Percentiles rank a stretch among this genome's conserved stretches.
Conservation (phyloP, 2,113 vertebrate genomes). For the Ardeotis arabs region DNA sequence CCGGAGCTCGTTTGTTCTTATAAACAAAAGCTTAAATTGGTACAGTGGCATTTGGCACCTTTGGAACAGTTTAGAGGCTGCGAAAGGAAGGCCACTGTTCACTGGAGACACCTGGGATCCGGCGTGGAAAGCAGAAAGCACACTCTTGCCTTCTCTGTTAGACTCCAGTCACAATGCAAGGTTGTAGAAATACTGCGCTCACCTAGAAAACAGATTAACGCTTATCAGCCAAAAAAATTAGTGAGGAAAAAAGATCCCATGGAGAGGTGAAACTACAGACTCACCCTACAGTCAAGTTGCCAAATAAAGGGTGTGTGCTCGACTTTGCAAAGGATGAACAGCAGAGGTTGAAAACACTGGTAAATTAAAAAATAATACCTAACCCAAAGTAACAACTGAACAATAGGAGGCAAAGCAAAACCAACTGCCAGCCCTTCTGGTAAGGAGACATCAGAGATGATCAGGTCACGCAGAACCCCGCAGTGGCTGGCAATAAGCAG, state of each 20-base stretch:
- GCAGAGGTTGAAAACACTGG: neutral
- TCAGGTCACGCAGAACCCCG: neutral
- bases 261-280: neutral
- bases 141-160: neutral
- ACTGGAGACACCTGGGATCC: neutral
- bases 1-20: neutral
- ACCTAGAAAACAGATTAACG: neutral
- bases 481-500: neutral
- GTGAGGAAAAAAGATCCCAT: neutral
- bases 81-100: neutral
- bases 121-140: neutral
- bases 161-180: neutral
- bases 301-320: rapidly evolving
- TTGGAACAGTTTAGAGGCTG: neutral
- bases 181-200: neutral
- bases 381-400: neutral
- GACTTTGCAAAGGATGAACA: neutral
- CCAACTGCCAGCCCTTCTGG: neutral
- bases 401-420: neutral
- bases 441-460: neutral
- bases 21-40: neutral
- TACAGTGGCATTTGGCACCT: neutral
- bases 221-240: neutral
- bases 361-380: neutral
- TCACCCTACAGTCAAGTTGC: neutral